These are phyloP conservation scores for Coenobita brevimanus DNA, from an alignment of 1,140 invertebrate genomes.

Conservation along the genomic window DNA sequence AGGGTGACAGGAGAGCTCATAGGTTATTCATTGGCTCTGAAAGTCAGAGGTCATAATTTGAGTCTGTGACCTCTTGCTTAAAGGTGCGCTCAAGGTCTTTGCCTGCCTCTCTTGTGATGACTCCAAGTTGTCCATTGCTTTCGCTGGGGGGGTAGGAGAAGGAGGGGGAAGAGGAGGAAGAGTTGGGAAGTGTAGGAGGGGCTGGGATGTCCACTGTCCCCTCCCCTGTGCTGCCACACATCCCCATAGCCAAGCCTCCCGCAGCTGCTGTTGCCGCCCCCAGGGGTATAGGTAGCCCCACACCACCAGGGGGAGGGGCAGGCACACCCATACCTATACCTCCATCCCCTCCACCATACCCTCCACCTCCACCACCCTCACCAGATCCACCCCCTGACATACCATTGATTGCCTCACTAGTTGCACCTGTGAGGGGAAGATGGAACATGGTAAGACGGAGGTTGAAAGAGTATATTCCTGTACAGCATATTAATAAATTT, in stretches of 20 bases:
- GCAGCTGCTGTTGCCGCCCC: slow-evolving; percentile 51
- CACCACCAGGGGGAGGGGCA: slow-evolving; percentile 52
- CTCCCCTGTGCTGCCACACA: slow-evolving; percentile 5
- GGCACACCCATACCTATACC: slow-evolving; percentile 54
- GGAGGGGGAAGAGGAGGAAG: not conserved
- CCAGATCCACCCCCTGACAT: not conserved
- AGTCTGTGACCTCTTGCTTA: slow-evolving; percentile 31
- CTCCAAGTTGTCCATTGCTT: slow-evolving; percentile 4
- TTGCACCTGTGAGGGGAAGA: slow-evolving; percentile 35
- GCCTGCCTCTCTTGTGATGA: not conserved
- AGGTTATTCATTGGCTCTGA: no score
- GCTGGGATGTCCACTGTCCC: not conserved
- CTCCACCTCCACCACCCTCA: not conserved
- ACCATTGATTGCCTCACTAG: slow-evolving; percentile 36
- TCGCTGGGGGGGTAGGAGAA: not conserved
- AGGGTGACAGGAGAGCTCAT: no score
- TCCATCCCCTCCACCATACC: slow-evolving; percentile 54
- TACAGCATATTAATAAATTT: not conserved
- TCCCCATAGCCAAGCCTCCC: slow-evolving; percentile 40
- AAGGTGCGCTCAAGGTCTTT: slow-evolving; percentile 27
- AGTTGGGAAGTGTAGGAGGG: not conserved
- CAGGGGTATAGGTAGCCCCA: slow-evolving; percentile 47
- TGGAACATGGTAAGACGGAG: not conserved
- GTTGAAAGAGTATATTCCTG: not conserved
- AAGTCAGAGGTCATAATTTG: not conserved